These are phyloP conservation scores for Lemur catta DNA, from an alignment of 2,797 vertebrate species.

Conservation along the genomic window DNA sequence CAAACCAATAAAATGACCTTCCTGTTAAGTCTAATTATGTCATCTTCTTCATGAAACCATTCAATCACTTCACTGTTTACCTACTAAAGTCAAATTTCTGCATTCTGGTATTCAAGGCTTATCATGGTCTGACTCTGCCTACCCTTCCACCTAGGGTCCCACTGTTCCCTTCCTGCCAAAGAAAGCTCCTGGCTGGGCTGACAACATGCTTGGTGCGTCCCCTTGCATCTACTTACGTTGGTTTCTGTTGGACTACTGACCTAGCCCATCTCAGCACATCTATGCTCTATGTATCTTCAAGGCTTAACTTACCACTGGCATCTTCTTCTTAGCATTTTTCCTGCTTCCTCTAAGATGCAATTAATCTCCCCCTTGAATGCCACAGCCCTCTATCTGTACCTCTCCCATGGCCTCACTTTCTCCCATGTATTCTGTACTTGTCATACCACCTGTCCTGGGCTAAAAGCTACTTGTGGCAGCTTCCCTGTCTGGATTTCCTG, in stretches of 20 bases:
- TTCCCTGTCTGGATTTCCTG: not conserved
- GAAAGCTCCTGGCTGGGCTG: not conserved
- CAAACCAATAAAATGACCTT: not conserved
- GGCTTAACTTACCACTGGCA: not conserved
- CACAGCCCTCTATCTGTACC: too few relatives aligned
- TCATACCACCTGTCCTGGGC: not conserved
- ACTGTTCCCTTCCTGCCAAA: too few relatives aligned
- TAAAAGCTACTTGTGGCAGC: not conserved
- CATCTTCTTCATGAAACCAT: not conserved
- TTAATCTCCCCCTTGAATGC: not conserved
- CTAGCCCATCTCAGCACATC: not conserved
- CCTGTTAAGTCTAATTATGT: not conserved
- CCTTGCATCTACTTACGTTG: too few relatives aligned
- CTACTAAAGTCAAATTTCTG: not conserved
- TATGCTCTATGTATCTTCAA: rapidly evolving
- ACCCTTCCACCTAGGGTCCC: not conserved
- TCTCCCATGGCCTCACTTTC: not conserved
- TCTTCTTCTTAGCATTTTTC: rapidly evolving
- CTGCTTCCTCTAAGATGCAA: not conserved
- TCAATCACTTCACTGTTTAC: not conserved
- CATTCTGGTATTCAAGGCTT: not conserved
- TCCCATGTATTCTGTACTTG: rapidly evolving
- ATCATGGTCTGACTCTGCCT: not conserved
- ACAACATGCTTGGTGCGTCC: rapidly evolving
- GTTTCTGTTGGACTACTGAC: not conserved